These are phyloP conservation scores for Lepidonotus clava DNA, from an alignment of 2,888 invertebrate genomes.

Conservation along the genomic window DNA sequence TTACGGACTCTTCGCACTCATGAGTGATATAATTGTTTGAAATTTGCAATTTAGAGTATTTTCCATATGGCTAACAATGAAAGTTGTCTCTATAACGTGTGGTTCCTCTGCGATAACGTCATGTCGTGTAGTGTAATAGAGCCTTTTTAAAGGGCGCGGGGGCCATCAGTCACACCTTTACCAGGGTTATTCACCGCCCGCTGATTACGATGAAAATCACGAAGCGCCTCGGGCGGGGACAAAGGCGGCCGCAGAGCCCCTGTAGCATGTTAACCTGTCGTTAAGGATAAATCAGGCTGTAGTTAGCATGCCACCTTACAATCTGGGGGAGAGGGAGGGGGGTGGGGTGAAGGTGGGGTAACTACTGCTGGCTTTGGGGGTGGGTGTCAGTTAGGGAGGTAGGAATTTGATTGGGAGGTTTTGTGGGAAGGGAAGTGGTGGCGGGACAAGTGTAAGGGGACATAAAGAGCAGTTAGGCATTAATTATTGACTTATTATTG, in stretches of 20 bases:
- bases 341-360: not conserved
- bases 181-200: not conserved
- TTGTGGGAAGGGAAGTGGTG: not conserved
- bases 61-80: too few species aligned
- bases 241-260: not conserved
- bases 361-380: not conserved
- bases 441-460: too few species aligned
- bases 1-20: too few species aligned
- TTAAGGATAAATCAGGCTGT: slow-evolving; percentile 25
- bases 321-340: not conserved
- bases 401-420: not conserved
- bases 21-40: too few species aligned
- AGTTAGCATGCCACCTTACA: slow-evolving; percentile 42
- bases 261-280: slow-evolving; percentile 23
- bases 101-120: too few species aligned
- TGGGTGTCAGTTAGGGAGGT: not conserved
- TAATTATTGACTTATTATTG: too few species aligned
- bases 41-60: too few species aligned
- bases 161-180: slow-evolving; percentile 9
- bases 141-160: not conserved
- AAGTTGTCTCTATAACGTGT: too few species aligned
- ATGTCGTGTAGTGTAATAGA: too few species aligned
- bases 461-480: too few species aligned
- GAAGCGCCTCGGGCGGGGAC: not conserved
- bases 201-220: slow-evolving; percentile 23